These are phyloP conservation scores for Lumbricus terrestris DNA, from an alignment of 2,888 invertebrate species.

Conservation along the genomic window DNA sequence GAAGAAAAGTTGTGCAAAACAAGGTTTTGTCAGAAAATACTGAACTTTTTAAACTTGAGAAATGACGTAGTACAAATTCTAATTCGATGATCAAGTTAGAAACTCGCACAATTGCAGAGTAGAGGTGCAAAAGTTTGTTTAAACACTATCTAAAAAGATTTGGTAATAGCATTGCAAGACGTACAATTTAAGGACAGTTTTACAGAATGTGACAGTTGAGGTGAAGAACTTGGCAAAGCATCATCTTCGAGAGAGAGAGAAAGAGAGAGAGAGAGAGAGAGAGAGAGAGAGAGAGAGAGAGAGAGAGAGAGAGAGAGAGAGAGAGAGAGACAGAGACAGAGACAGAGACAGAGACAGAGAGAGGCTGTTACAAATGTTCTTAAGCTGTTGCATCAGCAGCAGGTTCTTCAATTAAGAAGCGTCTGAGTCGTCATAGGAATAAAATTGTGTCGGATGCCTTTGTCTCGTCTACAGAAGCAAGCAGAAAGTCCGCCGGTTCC, in stretches of 20 bases:
- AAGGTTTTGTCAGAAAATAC: background rate
- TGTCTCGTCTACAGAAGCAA: background rate
- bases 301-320: too few relatives aligned
- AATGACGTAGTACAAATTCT: background rate
- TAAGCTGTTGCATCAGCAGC: background rate
- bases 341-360: too few relatives aligned
- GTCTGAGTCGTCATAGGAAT: background rate
- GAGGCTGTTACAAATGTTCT: background rate
- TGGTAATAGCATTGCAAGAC: background rate
- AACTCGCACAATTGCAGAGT: background rate
- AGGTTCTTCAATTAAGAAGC: background rate
- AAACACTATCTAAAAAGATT: too few relatives aligned
- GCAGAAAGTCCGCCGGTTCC: background rate
- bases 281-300: too few relatives aligned
- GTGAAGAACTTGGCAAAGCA: background rate
- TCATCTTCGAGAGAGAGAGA: background rate
- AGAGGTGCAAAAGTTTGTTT: background rate
- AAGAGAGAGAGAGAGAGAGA: too few relatives aligned
- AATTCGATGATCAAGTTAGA: background rate
- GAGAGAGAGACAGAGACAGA: too few relatives aligned
- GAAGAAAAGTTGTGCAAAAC: background rate
- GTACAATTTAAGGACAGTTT: too few relatives aligned
- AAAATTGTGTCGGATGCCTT: background rate
- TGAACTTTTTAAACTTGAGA: background rate
- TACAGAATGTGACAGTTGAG: too few relatives aligned